Evolutionary conservation across 1,140 invertebrate genomes (phyloP).

Genomic region (Holotrichia oblita): DNA sequence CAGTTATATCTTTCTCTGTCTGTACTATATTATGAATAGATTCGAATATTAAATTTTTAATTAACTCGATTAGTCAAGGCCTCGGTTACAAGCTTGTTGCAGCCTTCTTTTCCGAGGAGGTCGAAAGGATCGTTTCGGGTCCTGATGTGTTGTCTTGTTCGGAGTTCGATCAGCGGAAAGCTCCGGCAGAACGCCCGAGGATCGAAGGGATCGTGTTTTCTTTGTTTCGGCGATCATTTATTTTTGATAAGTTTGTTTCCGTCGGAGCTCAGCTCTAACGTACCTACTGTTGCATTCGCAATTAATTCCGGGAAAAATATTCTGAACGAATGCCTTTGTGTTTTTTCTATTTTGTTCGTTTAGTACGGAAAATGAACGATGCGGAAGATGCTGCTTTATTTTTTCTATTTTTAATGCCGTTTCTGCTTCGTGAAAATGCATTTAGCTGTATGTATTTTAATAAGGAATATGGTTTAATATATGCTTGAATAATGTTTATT

Average conservation of each 20-base stretch:
- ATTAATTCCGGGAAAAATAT: constrained; percentile 8
- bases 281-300: constrained; percentile 5
- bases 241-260: constrained; percentile 36
- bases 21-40: constrained; percentile 50
- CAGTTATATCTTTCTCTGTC: neutral
- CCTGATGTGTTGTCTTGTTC: constrained; percentile 13
- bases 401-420: neutral
- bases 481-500: no score
- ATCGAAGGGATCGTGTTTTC: constrained; percentile 14
- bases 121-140: constrained; percentile 18
- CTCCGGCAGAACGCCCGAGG: neutral
- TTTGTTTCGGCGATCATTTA: constrained; percentile 30
- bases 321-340: neutral
- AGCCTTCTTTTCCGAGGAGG: neutral
- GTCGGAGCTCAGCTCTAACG: neutral
- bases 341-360: neutral
- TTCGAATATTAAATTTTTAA: constrained; percentile 53
- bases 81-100: constrained; percentile 40
- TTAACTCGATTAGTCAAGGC: constrained; percentile 45
- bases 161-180: neutral
- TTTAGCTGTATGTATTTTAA: neutral
- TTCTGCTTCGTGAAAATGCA: neutral
- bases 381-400: neutral
- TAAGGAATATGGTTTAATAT: no score
- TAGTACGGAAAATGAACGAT: constrained; percentile 11